Base-by-base conservation (phyloP, 2,888 invertebrate genomes). In the Zygaena filipendulae region DNA sequence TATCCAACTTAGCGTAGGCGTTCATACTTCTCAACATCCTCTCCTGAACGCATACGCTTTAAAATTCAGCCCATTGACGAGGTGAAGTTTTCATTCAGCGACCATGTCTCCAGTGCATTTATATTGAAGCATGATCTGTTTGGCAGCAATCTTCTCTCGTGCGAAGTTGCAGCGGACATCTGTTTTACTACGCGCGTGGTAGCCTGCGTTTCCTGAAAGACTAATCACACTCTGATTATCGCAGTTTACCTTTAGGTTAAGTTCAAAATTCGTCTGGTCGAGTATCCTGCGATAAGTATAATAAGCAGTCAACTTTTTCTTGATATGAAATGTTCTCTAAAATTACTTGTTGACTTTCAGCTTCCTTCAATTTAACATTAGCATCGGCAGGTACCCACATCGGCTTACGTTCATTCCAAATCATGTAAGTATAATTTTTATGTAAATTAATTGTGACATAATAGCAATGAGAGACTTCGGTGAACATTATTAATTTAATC, bases 91-190 rank as follows among this genome's bases (percentile, higher is more conserved):
- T 36, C 20, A 23, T 37, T 44, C 42, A 9, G 40, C 42, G 1
- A 38, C 14, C 41, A 42, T 42, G 22, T 38, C 35, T 29, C 11
- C 16, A 27, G 37, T 42, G 23, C 36, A 11, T 31, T 11, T 30
- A 11, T 41, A 45, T 18, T 36, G n/a, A 7, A 42, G 33, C 1
- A 7, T n/a, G n/a, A n/a, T n/a, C n/a, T n/a, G n/a, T n/a, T 38
- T 35, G 22, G 28, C 12, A 20, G 41, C 36, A 21, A 41, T 38
- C 23, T 28, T 38, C 26, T 45, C 42, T 28, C 40, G 13, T 11
- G 41, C 18, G 9, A 43, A 44, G 25, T 44, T 39, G 14, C 38
- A 40, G 5, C 40, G 39, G 7, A 40, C 32, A 19, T 45, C 42
- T 6, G 40, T 43, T 29, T 42, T 42, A 22, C 41, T 43, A 11